A percentile compares a stretch with the other conserved stretches of the same genome.
Evolutionary conservation across 1,140 invertebrate species (phyloP).

Genomic region (Zaprionus gabonicus): DNA sequence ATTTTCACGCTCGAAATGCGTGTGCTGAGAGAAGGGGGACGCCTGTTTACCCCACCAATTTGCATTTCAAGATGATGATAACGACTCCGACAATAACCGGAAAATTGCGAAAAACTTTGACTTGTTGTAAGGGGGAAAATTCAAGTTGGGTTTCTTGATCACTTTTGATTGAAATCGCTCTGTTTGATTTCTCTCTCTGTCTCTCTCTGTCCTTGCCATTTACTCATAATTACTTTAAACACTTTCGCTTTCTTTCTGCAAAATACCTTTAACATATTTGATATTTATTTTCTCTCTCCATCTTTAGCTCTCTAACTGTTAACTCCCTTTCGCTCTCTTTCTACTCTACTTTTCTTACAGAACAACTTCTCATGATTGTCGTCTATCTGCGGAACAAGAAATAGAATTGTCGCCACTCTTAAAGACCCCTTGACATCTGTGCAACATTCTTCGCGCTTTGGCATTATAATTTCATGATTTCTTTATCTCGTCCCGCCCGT

Average conservation of each 20-base stretch:
- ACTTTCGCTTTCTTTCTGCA: not conserved
- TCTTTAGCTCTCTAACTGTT: too few species aligned
- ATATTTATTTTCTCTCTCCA: not conserved
- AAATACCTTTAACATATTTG: not conserved
- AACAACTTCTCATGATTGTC: not conserved
- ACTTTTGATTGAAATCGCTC: not conserved
- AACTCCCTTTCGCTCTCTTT: not conserved
- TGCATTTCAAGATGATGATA: conserved; percentile 12
- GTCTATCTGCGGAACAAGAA: not conserved
- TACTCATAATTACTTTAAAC: not conserved
- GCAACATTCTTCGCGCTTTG: conserved; percentile 8
- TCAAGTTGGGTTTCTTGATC: not conserved
- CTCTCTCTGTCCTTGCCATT: not conserved
- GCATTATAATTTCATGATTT: conserved; percentile 22
- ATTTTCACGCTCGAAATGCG: conserved; percentile 33
- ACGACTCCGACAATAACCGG: conserved; percentile 11
- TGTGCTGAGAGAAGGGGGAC: not conserved
- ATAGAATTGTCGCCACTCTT: conserved; percentile 4
- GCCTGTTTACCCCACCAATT: not conserved
- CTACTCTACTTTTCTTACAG: not conserved
- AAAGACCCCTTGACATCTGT: conserved; percentile 14
- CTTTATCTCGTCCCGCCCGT: conserved; percentile 5
- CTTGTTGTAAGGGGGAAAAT: not conserved
- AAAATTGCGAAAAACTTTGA: conserved; percentile 18
- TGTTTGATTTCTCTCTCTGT: not conserved